Percentiles rank a stretch among this genome's conserved stretches.
These are phyloP conservation scores for Drosophila kurseongensis DNA, from an alignment of 1,140 invertebrate genomes.

Conservation along the genomic window DNA sequence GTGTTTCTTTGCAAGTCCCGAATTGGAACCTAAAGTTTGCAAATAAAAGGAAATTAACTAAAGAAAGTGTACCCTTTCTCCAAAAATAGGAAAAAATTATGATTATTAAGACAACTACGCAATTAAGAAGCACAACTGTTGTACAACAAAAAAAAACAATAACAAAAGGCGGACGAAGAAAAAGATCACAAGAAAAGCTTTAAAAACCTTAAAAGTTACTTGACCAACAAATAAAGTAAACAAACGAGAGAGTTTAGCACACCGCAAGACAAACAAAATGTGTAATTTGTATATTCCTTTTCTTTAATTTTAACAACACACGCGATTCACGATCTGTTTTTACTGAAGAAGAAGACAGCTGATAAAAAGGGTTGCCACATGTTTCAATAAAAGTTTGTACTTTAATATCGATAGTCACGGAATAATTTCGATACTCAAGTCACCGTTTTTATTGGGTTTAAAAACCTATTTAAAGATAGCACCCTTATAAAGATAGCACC, in stretches of 20 bases:
- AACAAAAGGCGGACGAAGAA: too few relatives aligned
- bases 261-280: background rate
- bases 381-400: too few relatives aligned
- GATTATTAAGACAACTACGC: background rate
- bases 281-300: background rate
- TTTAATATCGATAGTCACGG: too few relatives aligned
- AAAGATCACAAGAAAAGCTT: too few relatives aligned
- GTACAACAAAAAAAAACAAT: too few relatives aligned
- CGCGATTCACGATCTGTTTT: background rate
- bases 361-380: background rate
- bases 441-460: too few relatives aligned
- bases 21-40: background rate
- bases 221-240: background rate
- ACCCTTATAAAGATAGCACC: background rate
- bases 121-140: too few relatives aligned
- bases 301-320: background rate
- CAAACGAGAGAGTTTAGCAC: background rate
- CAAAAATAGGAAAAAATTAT: background rate
- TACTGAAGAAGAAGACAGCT: background rate
- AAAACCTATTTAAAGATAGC: too few relatives aligned
- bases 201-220: too few relatives aligned
- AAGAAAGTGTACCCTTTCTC: background rate
- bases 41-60: slow-evolving; percentile 1
- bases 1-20: background rate
- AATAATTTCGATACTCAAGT: too few relatives aligned